These are phyloP conservation scores for Chinchilla lanigera DNA, from an alignment of 2,113 vertebrate species.

Conservation along the genomic window DNA sequence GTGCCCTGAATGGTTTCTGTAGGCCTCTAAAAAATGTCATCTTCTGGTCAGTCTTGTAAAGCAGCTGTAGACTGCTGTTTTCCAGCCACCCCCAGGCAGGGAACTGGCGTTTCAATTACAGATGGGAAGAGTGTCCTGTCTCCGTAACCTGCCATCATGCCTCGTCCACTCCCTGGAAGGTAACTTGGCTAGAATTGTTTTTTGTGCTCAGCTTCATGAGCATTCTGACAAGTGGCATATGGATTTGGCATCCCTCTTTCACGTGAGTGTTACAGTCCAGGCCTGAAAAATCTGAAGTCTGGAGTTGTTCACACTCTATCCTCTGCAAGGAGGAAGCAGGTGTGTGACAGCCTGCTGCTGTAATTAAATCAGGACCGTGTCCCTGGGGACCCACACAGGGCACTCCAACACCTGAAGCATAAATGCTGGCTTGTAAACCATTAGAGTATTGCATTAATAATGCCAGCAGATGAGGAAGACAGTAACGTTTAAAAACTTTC, in stretches of 20 bases:
- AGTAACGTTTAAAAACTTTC: conserved; percentile 40
- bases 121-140: neutral
- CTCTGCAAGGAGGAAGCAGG: neutral
- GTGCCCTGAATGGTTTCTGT: neutral
- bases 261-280: neutral
- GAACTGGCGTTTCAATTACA: conserved; percentile 1
- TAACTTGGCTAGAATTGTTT: neutral
- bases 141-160: neutral
- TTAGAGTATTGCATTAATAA: conserved; percentile 11
- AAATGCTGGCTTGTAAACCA: neutral
- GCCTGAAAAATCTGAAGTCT: neutral
- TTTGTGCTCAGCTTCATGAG: conserved; percentile 43
- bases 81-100: neutral
- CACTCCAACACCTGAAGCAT: neutral
- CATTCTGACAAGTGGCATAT: neutral
- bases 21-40: conserved; percentile 25
- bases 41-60: conserved; percentile 7
- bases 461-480: conserved; percentile 3
- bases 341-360: neutral
- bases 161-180: conserved; percentile 20
- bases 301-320: conserved; percentile 4
- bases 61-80: neutral
- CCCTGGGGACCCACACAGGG: neutral
- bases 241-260: conserved; percentile 10
- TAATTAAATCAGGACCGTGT: neutral